A percentile compares a stretch with the other conserved stretches of the same genome.
Evolutionary conservation across 2,797 vertebrate species (phyloP).

Genomic region (Babyrousa celebensis): DNA sequence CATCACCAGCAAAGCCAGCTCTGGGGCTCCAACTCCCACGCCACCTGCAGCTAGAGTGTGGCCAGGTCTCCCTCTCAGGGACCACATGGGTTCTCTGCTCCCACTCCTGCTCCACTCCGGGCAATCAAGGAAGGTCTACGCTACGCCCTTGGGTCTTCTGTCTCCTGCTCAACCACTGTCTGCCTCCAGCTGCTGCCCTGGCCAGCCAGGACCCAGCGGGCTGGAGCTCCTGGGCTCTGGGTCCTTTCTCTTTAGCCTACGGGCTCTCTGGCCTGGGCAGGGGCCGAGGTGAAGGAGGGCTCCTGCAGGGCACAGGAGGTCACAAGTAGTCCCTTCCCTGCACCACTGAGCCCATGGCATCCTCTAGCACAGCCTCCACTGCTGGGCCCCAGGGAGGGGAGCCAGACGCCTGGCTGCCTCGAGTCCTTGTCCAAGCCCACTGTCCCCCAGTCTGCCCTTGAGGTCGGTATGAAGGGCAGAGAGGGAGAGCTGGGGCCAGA

Average conservation of each 20-base stretch:
- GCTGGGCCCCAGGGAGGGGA: background rate
- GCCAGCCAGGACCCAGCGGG: no score
- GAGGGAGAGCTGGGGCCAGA: background rate
- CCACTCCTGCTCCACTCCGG: no score
- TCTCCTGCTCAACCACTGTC: background rate
- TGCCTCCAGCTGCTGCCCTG: no score
- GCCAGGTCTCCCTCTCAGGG: background rate
- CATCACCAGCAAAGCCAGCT: rapidly evolving
- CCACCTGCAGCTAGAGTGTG: background rate
- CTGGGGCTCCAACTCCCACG: background rate
- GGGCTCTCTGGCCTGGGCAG: background rate
- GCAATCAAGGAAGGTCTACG: background rate
- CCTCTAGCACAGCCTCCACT: background rate
- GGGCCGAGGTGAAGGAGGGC: background rate
- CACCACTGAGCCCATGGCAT: background rate
- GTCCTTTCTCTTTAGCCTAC: rapidly evolving
- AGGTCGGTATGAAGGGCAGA: background rate
- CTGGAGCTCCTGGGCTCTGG: no score
- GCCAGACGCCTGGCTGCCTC: background rate
- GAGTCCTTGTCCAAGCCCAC: background rate
- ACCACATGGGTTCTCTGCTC: background rate
- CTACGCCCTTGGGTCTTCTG: background rate
- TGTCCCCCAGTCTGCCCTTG: background rate
- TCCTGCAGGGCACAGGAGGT: background rate
- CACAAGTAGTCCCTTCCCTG: background rate